A percentile compares a stretch with the other conserved stretches of the same genome.
phyloP scores from a whole-genome alignment of 2,888 invertebrate species.

The Papilio protenor region DNA sequence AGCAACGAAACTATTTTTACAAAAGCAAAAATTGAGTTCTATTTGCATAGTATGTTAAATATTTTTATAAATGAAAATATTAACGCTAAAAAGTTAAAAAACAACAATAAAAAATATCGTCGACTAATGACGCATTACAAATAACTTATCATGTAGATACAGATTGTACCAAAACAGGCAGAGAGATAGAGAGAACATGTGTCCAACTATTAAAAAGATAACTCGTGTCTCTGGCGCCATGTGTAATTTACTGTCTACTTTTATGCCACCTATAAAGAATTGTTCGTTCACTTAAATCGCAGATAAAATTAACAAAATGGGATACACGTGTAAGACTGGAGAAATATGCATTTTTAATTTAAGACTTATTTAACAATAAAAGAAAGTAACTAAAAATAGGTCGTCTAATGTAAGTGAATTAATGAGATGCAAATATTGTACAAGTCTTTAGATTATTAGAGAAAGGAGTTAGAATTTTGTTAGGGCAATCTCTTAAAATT shows the following conservation, averaged over 20 bases:
- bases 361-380: not conserved
- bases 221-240: conserved; percentile 65
- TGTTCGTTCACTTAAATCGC: not conserved
- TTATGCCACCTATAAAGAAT: conserved; percentile 46
- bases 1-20: not conserved
- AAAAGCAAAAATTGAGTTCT: not conserved
- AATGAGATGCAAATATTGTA: no score
- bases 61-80: not conserved
- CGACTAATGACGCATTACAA: conserved; percentile 21
- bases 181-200: conserved; percentile 43
- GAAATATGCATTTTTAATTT: not conserved
- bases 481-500: no score
- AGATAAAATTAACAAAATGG: conserved; percentile 21
- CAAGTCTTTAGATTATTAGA: no score
- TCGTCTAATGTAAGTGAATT: no score
- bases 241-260: conserved; percentile 46
- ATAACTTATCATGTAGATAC: conserved; percentile 33
- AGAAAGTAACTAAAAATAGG: no score
- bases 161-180: not conserved
- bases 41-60: no score
- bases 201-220: conserved; percentile 64
- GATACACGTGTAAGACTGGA: not conserved
- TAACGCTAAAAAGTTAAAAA: not conserved
- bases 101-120: not conserved
- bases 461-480: no score